Conservation (phyloP, 1,140 invertebrate genomes). For the Zophobas atratus region DNA sequence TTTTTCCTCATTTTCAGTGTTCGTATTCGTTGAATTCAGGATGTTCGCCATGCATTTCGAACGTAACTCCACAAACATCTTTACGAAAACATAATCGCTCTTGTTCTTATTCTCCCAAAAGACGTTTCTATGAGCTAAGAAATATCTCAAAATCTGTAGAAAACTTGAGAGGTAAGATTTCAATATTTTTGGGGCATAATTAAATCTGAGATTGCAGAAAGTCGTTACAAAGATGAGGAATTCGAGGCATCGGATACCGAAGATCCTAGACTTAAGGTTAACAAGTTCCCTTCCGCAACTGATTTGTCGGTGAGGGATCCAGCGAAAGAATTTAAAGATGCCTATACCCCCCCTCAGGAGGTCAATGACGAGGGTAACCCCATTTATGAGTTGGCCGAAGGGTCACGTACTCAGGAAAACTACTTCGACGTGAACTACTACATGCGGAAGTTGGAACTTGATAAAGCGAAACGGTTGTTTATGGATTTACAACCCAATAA, state of each 20-base stretch:
- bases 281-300: not conserved
- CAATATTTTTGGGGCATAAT: not conserved
- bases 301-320: slow-evolving; percentile 6
- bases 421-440: not conserved
- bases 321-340: slow-evolving; percentile 11
- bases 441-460: not conserved
- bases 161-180: slow-evolving; percentile 1
- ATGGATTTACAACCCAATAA: slow-evolving; percentile 15
- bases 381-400: slow-evolving; percentile 8
- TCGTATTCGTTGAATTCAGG: slow-evolving; percentile 13
- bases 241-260: not conserved
- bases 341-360: not conserved
- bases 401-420: not conserved
- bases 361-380: slow-evolving; percentile 9
- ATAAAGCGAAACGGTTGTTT: not conserved
- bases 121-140: not conserved
- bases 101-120: slow-evolving; percentile 7
- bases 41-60: not conserved
- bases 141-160: slow-evolving; percentile 12
- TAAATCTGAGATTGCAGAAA: not conserved
- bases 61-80: not conserved
- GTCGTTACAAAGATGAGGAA: slow-evolving; percentile 8
- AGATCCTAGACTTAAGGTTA: not conserved
- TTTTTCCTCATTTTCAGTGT: slow-evolving; percentile 17
- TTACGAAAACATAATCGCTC: not conserved